These are phyloP conservation scores for Manacus vitellinus DNA, from an alignment of 2,113 vertebrate genomes.

Conservation along the genomic window DNA sequence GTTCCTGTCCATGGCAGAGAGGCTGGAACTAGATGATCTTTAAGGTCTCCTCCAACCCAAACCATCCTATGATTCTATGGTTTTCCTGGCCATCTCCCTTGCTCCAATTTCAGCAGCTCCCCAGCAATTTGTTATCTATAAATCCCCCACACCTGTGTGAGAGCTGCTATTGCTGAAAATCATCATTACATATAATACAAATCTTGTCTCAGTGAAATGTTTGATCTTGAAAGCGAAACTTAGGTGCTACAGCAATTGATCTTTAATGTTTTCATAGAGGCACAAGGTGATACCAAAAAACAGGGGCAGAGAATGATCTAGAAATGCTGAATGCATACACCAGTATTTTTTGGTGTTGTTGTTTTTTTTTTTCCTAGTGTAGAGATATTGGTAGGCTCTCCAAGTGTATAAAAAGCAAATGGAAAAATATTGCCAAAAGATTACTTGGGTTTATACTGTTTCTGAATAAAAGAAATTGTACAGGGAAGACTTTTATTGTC, in stretches of 20 bases:
- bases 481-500: neutral
- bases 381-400: neutral
- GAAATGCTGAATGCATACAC: neutral
- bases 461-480: neutral
- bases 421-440: neutral
- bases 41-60: neutral
- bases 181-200: neutral
- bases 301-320: neutral
- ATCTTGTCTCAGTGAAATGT: neutral
- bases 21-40: neutral
- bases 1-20: neutral
- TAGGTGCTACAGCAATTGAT: neutral
- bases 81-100: neutral
- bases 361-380: neutral
- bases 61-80: neutral
- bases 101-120: neutral
- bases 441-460: neutral
- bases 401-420: neutral
- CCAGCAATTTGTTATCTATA: neutral
- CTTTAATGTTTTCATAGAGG: neutral
- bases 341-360: too few species aligned
- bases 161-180: neutral
- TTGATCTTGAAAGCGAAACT: neutral
- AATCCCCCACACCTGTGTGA: accelerated
- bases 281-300: neutral